Percentiles rank a stretch among this genome's conserved stretches.
phyloP scores from a whole-genome alignment of 2,797 vertebrate genomes.

The Cygnus olor region DNA sequence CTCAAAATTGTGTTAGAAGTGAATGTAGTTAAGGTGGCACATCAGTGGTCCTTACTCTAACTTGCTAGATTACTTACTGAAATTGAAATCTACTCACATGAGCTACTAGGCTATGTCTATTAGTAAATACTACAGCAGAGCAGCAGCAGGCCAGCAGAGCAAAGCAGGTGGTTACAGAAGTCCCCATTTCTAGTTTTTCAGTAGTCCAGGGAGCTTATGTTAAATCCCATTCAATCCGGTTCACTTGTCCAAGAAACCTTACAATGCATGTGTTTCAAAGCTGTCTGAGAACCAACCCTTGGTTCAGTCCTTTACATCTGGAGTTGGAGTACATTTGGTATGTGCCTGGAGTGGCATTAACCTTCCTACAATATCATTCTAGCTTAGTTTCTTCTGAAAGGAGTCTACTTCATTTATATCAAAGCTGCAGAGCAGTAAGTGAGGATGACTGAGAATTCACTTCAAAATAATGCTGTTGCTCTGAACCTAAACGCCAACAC shows the following conservation, averaged over 20 bases:
- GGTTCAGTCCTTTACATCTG: neutral
- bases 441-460: neutral
- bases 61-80: neutral
- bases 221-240: neutral
- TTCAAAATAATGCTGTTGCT: neutral
- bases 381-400: neutral
- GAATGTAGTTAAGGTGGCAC: neutral
- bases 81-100: neutral
- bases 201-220: neutral
- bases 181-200: neutral
- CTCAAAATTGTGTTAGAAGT: neutral
- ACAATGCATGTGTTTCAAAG: neutral
- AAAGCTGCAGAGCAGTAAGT: neutral
- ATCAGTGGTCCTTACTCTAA: neutral
- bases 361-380: neutral
- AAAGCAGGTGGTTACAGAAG: neutral
- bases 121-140: neutral
- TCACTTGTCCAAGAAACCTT: conserved; percentile 2
- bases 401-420: neutral
- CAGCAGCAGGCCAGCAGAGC: neutral
- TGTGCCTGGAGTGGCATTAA: neutral
- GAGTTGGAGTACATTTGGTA: neutral
- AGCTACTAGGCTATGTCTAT: neutral
- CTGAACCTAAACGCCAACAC: neutral
- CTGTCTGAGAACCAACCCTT: neutral